Conservation (phyloP, 2,888 invertebrate species). For the Ormyrus rosae region DNA sequence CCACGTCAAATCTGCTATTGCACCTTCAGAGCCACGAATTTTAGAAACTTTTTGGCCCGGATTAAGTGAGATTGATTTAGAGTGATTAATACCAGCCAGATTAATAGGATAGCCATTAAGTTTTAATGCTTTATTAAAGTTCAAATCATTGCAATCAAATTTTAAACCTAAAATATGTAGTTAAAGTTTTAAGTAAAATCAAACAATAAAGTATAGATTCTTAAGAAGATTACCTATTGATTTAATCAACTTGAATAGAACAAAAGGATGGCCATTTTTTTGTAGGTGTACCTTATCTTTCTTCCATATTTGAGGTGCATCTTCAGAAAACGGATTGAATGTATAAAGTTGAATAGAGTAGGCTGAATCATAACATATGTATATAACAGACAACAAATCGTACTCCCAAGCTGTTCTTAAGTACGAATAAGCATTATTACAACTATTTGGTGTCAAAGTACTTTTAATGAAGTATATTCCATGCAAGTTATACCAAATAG, state of each 20-base stretch:
- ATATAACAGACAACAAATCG: not conserved
- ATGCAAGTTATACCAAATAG: not conserved
- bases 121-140: not conserved
- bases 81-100: not conserved
- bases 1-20: not conserved
- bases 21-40: too few relatives aligned
- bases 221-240: not conserved
- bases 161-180: not conserved
- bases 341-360: not conserved
- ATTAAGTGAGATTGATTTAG: not conserved
- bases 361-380: not conserved
- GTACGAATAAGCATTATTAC: not conserved
- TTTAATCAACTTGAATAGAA: not conserved
- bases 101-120: not conserved
- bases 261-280: not conserved
- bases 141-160: not conserved
- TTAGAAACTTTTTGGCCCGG: too few relatives aligned
- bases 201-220: not conserved
- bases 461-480: not conserved
- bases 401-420: conserved; percentile 2
- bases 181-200: not conserved
- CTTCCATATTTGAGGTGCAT: not conserved
- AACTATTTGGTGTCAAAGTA: not conserved
- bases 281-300: not conserved
- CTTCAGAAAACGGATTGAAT: not conserved